Conservation (phyloP, 2,113 vertebrate genomes). For the Puntigrus tetrazona region DNA sequence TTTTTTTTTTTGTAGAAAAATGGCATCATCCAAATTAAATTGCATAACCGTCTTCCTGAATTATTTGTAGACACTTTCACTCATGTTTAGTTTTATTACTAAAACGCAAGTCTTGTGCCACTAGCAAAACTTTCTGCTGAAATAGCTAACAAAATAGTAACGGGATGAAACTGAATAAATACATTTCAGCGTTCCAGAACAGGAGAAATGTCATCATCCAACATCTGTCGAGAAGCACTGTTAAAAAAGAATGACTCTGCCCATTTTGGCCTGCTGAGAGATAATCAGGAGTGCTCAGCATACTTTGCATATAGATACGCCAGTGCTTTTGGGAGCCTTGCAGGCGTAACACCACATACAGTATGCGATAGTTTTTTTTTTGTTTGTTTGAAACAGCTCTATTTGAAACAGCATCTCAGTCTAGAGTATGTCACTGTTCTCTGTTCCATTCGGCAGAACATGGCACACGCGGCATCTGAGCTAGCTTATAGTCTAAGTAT, state of each 20-base stretch:
- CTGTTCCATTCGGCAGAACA: background rate
- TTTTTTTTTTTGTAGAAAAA: no score
- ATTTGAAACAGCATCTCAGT: background rate
- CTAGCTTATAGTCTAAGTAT: conserved; percentile 8
- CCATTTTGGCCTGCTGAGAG: background rate
- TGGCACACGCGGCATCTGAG: background rate
- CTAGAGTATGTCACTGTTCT: background rate
- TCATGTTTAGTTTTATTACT: background rate
- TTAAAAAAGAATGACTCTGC: background rate
- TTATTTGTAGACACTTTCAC: background rate
- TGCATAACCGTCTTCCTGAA: background rate
- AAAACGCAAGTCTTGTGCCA: background rate
- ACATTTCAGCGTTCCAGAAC: background rate
- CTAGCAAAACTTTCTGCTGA: background rate
- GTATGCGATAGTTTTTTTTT: background rate
- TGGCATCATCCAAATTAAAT: background rate
- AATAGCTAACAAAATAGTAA: background rate
- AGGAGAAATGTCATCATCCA: conserved; percentile 4
- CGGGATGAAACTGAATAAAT: background rate
- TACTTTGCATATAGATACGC: background rate
- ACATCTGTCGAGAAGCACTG: background rate
- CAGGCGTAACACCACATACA: background rate
- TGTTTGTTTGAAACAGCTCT: background rate
- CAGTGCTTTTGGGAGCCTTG: conserved; percentile 2
- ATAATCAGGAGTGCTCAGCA: conserved; percentile 3